Percentiles rank a stretch among this genome's conserved stretches.
Evolutionary conservation across 2,888 invertebrate genomes (phyloP).

Genomic region (Nebria salina): DNA sequence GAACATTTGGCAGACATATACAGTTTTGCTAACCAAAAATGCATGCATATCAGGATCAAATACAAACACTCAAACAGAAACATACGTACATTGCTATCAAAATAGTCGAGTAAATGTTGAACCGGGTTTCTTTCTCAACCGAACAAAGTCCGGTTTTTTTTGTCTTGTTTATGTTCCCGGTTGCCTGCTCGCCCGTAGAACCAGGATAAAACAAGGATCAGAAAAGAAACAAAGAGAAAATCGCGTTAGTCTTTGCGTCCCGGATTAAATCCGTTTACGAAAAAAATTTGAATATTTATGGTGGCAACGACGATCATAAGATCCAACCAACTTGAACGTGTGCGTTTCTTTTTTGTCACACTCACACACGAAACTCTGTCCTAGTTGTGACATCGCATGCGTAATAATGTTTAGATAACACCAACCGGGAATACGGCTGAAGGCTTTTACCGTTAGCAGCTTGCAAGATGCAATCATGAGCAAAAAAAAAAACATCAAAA

Average conservation of each 20-base stretch:
- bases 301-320: constrained; percentile 37
- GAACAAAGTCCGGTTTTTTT: neutral
- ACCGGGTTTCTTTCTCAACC: neutral
- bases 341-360: constrained; percentile 17
- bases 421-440: no score
- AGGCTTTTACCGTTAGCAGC: no score
- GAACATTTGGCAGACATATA: constrained; percentile 32
- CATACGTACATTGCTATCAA: neutral
- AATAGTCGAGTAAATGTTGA: neutral
- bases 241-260: constrained; percentile 37
- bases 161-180: neutral
- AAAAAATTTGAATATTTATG: constrained; percentile 44
- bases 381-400: neutral
- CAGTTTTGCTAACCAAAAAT: neutral
- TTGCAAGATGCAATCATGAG: no score
- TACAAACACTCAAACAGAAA: neutral
- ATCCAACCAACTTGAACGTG: constrained; percentile 16
- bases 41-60: neutral
- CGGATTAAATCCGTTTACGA: constrained; percentile 39
- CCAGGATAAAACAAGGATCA: constrained; percentile 36
- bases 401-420: neutral
- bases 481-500: neutral
- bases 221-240: constrained; percentile 42
- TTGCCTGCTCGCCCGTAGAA: neutral
- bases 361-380: neutral